A percentile compares a stretch with the other conserved stretches of the same genome.
Conservation (phyloP, 2,797 vertebrate genomes). For the Bucorvus abyssinicus region DNA sequence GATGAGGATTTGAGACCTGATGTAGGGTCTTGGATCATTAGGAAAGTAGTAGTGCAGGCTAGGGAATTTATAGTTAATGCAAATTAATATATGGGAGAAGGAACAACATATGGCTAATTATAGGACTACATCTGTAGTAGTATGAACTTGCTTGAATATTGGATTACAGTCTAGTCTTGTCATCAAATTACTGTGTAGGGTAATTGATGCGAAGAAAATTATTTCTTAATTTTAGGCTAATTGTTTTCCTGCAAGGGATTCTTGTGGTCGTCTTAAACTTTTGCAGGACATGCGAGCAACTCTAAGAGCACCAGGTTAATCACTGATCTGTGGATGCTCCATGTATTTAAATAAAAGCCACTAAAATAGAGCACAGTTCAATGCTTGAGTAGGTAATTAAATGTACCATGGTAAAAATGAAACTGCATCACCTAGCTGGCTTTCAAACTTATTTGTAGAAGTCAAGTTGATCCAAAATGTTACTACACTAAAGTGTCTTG, state of each 20-base stretch:
- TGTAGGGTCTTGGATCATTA: not conserved
- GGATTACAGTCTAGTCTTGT: not conserved
- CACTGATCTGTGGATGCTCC: not conserved
- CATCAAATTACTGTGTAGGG: not conserved
- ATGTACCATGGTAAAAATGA: not conserved
- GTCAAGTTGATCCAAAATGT: not conserved
- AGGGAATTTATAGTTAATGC: not conserved
- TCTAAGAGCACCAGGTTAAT: not conserved
- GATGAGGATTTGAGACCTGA: not conserved
- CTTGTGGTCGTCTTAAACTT: not conserved
- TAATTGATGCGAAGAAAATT: not conserved
- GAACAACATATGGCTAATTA: conserved; percentile 39
- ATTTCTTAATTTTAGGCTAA: not conserved
- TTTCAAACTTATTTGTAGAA: not conserved
- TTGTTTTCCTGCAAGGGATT: not conserved
- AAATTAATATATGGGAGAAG: conserved; percentile 17
- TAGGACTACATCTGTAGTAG: conserved; percentile 33
- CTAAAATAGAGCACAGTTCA: not conserved
- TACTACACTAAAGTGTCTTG: not conserved
- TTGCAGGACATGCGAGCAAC: not conserved
- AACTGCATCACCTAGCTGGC: not conserved
- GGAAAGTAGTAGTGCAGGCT: not conserved
- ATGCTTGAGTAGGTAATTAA: not conserved
- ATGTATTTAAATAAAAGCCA: not conserved
- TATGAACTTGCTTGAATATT: conserved; percentile 12